Percentiles rank a stretch among this genome's conserved stretches.
Conservation (phyloP, 2,113 vertebrate genomes). For the Rhea americana region DNA sequence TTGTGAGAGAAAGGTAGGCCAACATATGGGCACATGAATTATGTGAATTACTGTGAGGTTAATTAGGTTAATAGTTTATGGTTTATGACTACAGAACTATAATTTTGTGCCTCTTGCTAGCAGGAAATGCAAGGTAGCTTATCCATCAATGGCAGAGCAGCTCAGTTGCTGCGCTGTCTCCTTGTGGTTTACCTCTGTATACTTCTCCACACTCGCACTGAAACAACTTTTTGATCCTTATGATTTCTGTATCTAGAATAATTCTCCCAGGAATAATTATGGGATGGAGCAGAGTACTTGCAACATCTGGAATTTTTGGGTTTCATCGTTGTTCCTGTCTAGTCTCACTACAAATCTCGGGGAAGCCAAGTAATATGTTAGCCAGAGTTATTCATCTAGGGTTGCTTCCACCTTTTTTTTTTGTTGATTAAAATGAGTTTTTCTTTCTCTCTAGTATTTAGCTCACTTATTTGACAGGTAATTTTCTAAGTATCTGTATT, state of each 20-base stretch:
- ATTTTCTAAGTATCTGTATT: neutral
- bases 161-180: neutral
- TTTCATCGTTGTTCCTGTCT: neutral
- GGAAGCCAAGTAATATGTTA: neutral
- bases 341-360: neutral
- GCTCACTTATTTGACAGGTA: neutral
- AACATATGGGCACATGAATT: rapidly evolving
- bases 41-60: neutral
- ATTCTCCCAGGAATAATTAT: neutral
- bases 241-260: neutral
- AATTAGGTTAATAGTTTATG: neutral
- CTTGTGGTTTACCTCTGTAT: neutral
- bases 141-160: neutral
- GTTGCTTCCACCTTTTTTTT: neutral
- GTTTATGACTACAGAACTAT: neutral
- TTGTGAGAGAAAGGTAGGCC: neutral
- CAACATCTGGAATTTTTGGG: neutral
- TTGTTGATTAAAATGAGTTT: neutral
- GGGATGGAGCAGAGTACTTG: neutral
- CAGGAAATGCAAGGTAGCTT: neutral
- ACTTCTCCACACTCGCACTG: neutral
- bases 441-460: neutral
- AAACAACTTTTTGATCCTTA: neutral
- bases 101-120: neutral
- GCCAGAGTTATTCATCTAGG: neutral